Percentiles rank a stretch among this genome's conserved stretches.
These are phyloP conservation scores for Drosophila athabasca DNA, from an alignment of 1,140 invertebrate genomes.

Conservation along the genomic window DNA sequence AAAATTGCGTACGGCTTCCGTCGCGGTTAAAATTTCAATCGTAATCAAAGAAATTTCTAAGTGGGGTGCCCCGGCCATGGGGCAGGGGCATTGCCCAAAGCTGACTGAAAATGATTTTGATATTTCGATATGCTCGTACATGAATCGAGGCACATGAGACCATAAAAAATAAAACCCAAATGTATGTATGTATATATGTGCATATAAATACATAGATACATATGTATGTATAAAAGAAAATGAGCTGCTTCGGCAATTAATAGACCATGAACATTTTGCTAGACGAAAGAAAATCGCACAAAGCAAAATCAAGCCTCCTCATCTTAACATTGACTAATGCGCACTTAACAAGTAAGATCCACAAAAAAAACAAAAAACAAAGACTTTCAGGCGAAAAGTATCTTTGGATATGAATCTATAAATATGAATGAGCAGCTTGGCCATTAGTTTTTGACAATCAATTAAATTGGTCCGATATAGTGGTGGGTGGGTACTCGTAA, in stretches of 20 bases:
- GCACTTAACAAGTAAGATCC: slow-evolving; percentile 40
- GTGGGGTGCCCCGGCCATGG: too few relatives aligned
- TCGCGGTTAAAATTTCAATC: slow-evolving; percentile 33
- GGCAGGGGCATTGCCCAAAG: slow-evolving; percentile 19
- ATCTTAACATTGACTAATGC: slow-evolving; percentile 31
- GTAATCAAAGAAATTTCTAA: slow-evolving; percentile 19
- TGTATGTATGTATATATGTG: slow-evolving; percentile 22
- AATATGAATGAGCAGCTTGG: too few relatives aligned
- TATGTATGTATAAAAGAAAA: slow-evolving; percentile 52
- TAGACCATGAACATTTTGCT: slow-evolving; percentile 72
- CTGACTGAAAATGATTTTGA: slow-evolving; percentile 8
- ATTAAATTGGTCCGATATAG: too few relatives aligned
- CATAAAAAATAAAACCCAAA: slow-evolving; percentile 38
- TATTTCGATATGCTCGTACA: slow-evolving; percentile 5
- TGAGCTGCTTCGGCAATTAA: slow-evolving; percentile 59
- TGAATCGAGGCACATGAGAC: slow-evolving; percentile 11
- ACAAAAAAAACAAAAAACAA: slow-evolving; percentile 4
- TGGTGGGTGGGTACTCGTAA: too few relatives aligned
- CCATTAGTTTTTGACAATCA: too few relatives aligned
- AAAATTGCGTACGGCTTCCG: slow-evolving; percentile 2
- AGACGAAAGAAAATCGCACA: slow-evolving; percentile 51
- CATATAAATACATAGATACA: neutral
- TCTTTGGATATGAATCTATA: neutral
- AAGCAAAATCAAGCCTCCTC: slow-evolving; percentile 32
- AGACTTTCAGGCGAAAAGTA: slow-evolving; percentile 1